Evolutionary conservation across 2,797 vertebrate species (phyloP), one percentile per base, ranked within the genome.

Genomic region (Neomorphus geoffroyi): DNA sequence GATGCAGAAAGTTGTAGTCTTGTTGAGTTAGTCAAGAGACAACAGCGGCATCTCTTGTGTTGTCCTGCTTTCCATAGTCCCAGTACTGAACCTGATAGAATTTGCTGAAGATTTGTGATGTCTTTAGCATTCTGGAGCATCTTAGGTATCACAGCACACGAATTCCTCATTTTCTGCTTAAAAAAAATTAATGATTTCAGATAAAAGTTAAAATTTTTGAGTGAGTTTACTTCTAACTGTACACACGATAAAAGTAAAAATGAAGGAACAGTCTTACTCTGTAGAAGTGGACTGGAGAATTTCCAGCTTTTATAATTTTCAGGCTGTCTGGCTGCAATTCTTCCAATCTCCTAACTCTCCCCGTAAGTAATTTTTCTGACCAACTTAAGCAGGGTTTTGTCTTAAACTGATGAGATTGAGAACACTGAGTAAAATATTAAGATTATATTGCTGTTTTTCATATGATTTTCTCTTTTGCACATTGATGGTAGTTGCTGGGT

Each of bases 261-360:
- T 65, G 27, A 64, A 56, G 30, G 8, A 72, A 75, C 7, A 7
- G 18, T 73, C 51, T 53, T 48, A 28, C 4, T 41, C 9, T 77
- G 43, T 32, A 50, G 58, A 91, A 80, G 60, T 5, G 53, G 5
- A 60, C 12, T 19, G 64, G 33, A 41, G 62, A 0, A 2, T 62
- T 92, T 78, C 39, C 69, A 86, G 35, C 15, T 94, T 80, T 85
- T 60, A 8, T 45, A 2, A 17, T 78, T 80, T 94, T 94, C 39
- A 72, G 39, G 48, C 30, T n/a, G n/a, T 43, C 67, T 81, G 18
- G 80, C 46, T 75, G 17, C 9, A 54, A 58, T 66, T 69, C 13
- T 50, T n/a, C 43, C 35, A 14, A n/a, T 70, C 11, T 56, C 30
- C 30, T 90, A 73, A 83, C 64, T 13, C 1, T 92, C 43, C 7